Base-by-base conservation (phyloP, 2,113 vertebrate species). In the Mohoua ochrocephala region DNA sequence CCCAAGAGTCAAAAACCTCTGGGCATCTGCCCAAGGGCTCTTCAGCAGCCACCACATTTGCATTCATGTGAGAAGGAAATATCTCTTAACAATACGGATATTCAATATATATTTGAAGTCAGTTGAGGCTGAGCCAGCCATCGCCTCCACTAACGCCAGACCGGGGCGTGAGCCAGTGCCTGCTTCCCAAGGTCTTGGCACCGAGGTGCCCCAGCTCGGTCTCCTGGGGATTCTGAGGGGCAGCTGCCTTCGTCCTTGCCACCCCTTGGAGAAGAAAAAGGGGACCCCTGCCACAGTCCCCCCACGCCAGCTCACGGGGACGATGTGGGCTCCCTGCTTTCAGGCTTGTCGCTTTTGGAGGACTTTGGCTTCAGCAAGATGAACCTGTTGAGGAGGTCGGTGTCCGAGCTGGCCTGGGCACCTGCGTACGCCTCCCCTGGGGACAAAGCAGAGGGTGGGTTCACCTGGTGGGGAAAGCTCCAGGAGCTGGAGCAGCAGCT, bases 291-390 rank as follows among this genome's bases (percentile, higher is more conserved):
- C n/a, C 4, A 4, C 2, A 2, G 35, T 68, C 24, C 28, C 45
- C 50, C 50, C 8, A 4, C 2, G 1, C 37, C 11, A 2, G 85
- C 82, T 98, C 97, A 98, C 3, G 94, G 98, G 61, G 97, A 96
- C 0, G 89, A 82, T 60, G 91, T 89, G 76, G 97, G 84, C 52
- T 97, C 95, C 80, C 89, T 95, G 95, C 41, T 81, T 23, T 97
- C 98, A 2, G 80, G 79, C 69, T 96, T 94, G 71, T 97, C 94
- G 0, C 87, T 97, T 75, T 91, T 94, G 84, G 95, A 93, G 84
- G 96, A 81, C 94, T 98, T 98, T 97, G 98, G 98, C 97, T 98
- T 98, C 86, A 98, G 96, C 84, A 98, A 95, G 97, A 98, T 97
- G 95, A 98, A 98, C 88, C 91, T 97, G 97, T 98, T 97, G 88